These are phyloP conservation scores for Sphenodon punctatus DNA, from an alignment of 2,797 vertebrate genomes.

Conservation along the genomic window DNA sequence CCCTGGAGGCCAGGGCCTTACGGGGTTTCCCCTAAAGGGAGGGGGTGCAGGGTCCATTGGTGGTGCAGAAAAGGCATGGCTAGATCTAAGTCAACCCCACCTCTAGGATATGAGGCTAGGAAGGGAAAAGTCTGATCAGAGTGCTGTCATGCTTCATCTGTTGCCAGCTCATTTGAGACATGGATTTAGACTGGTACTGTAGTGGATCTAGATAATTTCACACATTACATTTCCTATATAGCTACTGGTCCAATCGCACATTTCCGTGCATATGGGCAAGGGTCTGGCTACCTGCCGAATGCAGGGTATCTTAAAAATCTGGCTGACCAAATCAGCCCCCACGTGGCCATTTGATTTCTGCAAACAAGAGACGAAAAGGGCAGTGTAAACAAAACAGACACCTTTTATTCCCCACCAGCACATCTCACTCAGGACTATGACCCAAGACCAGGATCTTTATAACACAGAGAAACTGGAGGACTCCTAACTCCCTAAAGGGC, in stretches of 20 bases:
- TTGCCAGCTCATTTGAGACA: not conserved
- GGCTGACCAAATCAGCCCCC: slow-evolving; percentile 36
- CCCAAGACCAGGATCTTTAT: not conserved
- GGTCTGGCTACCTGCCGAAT: too few species aligned
- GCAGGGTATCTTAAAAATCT: too few species aligned
- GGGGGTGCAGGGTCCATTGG: not conserved
- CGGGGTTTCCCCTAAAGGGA: too few species aligned
- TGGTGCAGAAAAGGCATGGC: not conserved
- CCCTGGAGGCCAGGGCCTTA: too few species aligned
- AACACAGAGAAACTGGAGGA: slow-evolving; percentile 7
- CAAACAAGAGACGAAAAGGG: too few species aligned
- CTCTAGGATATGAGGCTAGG: not conserved
- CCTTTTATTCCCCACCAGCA: not conserved
- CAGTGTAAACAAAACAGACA: too few species aligned
- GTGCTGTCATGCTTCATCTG: not conserved
- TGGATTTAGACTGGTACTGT: slow-evolving; percentile 27
- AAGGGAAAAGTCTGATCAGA: accelerated
- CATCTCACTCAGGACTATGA: not conserved
- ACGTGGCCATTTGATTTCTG: not conserved
- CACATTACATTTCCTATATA: too few species aligned
- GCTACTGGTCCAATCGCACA: too few species aligned
- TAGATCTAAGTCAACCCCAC: not conserved
- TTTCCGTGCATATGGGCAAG: too few species aligned
- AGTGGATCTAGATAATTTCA: slow-evolving; percentile 11
- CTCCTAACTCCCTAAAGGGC: not conserved